These are phyloP conservation scores for Elanus axillaris DNA, from an alignment of 2,113 vertebrate species.

Conservation along the genomic window DNA sequence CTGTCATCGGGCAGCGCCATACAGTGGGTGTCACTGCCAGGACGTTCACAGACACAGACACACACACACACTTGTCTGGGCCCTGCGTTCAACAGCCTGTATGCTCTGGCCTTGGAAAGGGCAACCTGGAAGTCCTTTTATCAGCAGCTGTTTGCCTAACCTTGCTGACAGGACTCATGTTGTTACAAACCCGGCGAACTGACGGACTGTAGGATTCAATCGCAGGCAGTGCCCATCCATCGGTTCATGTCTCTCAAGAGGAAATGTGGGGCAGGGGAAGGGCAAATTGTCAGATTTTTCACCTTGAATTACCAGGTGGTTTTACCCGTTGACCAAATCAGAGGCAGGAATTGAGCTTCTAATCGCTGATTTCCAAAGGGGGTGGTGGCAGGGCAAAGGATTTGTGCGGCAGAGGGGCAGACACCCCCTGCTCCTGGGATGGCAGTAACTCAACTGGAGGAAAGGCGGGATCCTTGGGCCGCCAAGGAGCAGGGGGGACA, in stretches of 20 bases:
- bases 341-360: not conserved
- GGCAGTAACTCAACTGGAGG: too few species aligned
- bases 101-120: conserved; percentile 50
- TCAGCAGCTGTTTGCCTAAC: conserved; percentile 56
- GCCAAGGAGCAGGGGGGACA: too few species aligned
- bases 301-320: not conserved
- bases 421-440: not conserved
- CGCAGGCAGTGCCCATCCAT: too few species aligned
- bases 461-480: not conserved
- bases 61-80: not conserved
- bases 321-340: not conserved
- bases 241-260: accelerated
- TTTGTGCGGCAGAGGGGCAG: too few species aligned
- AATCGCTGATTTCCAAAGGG: accelerated
- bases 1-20: conserved; percentile 43
- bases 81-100: not conserved
- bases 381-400: not conserved
- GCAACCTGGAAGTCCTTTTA: conserved; percentile 74
- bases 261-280: accelerated
- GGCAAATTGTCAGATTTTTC: not conserved
- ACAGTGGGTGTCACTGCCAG: conserved; percentile 62
- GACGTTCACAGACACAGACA: not conserved
- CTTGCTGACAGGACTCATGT: conserved; percentile 33
- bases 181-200: not conserved
- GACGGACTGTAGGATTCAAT: accelerated